Conservation (phyloP, 2,113 vertebrate species). For the Turnix velox region DNA sequence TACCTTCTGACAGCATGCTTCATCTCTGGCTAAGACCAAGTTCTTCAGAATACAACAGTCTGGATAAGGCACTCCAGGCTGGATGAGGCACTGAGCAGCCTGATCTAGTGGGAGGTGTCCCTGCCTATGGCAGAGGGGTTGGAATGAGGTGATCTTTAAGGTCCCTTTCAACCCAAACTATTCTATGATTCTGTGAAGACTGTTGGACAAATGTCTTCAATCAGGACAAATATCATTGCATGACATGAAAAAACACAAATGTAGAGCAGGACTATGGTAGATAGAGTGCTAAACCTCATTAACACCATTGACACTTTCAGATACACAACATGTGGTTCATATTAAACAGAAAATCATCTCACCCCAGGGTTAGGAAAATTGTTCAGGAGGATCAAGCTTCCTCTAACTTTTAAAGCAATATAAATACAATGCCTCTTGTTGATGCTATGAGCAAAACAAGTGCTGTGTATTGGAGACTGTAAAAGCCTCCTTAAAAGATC, state of each 20-base stretch:
- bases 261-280: neutral
- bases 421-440: rapidly evolving
- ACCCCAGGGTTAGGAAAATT: neutral
- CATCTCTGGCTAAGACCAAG: neutral
- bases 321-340: neutral
- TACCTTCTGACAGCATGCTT: neutral
- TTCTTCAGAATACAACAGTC: neutral
- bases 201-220: neutral
- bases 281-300: neutral
- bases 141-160: too few relatives aligned
- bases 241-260: neutral
- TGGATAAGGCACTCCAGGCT: too few relatives aligned
- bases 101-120: too few relatives aligned
- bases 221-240: neutral
- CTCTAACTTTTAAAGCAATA: neutral
- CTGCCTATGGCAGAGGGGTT: too few relatives aligned
- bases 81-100: too few relatives aligned
- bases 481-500: neutral
- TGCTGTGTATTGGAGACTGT: neutral
- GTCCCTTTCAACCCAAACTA: too few relatives aligned
- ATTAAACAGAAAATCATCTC: neutral
- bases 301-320: neutral
- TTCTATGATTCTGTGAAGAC: too few relatives aligned
- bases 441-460: neutral
- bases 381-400: neutral